These are phyloP conservation scores for Drosophila ustulata DNA, from an alignment of 2,888 invertebrate species.

Conservation along the genomic window DNA sequence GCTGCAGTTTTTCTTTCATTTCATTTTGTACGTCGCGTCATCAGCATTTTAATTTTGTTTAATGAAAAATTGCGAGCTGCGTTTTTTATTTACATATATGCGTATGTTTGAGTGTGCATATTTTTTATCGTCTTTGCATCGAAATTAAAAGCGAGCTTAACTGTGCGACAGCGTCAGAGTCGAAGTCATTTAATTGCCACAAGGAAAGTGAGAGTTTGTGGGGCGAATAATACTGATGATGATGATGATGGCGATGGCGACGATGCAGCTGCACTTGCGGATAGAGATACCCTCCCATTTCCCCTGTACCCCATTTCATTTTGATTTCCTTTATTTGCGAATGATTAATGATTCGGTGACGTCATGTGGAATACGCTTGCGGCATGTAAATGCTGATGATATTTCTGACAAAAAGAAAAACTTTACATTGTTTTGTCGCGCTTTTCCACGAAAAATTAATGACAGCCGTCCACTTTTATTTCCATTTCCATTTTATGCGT, in stretches of 20 bases:
- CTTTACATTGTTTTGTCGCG: slow-evolving; percentile 31
- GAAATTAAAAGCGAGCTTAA: slow-evolving; percentile 53
- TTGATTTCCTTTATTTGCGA: slow-evolving; percentile 32
- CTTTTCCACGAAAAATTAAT: slow-evolving; percentile 42
- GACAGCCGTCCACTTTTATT: slow-evolving; percentile 31
- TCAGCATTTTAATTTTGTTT: slow-evolving; percentile 78
- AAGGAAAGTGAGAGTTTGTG: slow-evolving; percentile 57
- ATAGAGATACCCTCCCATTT: slow-evolving; percentile 22
- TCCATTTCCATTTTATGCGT: slow-evolving; percentile 13
- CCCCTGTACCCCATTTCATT: slow-evolving; percentile 8
- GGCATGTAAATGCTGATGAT: slow-evolving; percentile 45
- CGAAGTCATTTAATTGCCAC: slow-evolving; percentile 52
- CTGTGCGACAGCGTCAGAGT: slow-evolving; percentile 24
- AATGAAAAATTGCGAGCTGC: slow-evolving; percentile 72
- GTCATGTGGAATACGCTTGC: slow-evolving; percentile 55
- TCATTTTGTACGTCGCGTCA: slow-evolving; percentile 52
- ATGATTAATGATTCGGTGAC: slow-evolving; percentile 63
- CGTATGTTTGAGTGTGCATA: background rate
- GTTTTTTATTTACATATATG: slow-evolving; percentile 3
- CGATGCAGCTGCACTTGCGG: slow-evolving; percentile 1
- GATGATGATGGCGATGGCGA: slow-evolving; percentile 16
- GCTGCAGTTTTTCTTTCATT: slow-evolving; percentile 31
- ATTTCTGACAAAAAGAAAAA: slow-evolving; percentile 24
- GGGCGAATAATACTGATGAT: slow-evolving; percentile 38
- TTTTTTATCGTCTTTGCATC: slow-evolving; percentile 25